A percentile compares a stretch with the other conserved stretches of the same genome.
These are phyloP conservation scores for Pantala flavescens DNA, from an alignment of 1,140 invertebrate genomes.

Conservation along the genomic window DNA sequence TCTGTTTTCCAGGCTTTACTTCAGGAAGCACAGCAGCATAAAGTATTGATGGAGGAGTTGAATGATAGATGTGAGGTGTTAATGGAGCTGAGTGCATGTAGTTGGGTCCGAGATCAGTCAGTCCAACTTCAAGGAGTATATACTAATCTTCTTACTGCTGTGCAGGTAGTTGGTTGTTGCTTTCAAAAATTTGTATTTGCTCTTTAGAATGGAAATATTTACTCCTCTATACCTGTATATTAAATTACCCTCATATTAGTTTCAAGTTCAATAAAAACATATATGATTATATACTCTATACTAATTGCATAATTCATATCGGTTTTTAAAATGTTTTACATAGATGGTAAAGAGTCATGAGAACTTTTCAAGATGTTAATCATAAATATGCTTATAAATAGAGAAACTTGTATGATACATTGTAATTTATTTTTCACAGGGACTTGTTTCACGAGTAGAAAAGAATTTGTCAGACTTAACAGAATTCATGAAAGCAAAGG, in stretches of 20 bases:
- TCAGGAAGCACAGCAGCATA: conserved; percentile 63
- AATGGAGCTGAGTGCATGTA: conserved; percentile 72
- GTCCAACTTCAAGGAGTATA: conserved; percentile 72
- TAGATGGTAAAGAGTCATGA: no score
- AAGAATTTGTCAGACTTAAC: conserved; percentile 82
- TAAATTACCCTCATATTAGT: no score
- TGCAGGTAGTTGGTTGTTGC: conserved; percentile 38
- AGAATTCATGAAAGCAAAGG: conserved; percentile 74
- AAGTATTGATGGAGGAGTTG: conserved; percentile 66
- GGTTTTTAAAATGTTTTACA: no score
- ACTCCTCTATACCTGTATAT: no score
- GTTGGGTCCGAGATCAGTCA: conserved; percentile 72
- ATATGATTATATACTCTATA: conserved; percentile 11
- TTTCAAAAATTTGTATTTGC: no score
- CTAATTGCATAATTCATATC: no score
- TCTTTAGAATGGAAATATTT: no score
- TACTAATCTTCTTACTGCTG: conserved; percentile 59
- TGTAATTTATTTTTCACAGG: not conserved
- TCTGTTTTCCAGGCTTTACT: conserved; percentile 43
- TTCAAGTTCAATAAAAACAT: conserved; percentile 13
- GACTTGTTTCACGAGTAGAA: conserved; percentile 68
- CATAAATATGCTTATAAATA: no score
- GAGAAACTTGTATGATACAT: not conserved
- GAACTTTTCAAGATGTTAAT: no score
- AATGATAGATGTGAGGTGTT: conserved; percentile 78